Percentiles rank a stretch among this genome's conserved stretches.
phyloP scores from a whole-genome alignment of 2,888 invertebrate genomes.

The Horisme vitalbata region DNA sequence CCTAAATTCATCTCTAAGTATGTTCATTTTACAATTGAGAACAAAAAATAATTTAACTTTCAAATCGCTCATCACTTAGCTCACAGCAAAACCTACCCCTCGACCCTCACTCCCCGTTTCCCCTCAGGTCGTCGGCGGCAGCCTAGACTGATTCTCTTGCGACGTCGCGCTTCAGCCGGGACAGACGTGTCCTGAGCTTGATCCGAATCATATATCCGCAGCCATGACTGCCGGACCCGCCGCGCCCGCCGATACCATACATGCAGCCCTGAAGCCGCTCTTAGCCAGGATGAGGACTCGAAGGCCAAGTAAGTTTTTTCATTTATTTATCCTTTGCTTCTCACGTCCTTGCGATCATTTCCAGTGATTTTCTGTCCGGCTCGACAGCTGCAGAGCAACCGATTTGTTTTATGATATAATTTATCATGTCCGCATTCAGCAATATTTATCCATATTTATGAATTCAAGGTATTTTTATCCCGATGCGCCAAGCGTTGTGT shows the following conservation, averaged over 20 bases:
- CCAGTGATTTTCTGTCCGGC: not conserved
- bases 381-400: not conserved
- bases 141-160: constrained; percentile 4
- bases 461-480: too few species aligned
- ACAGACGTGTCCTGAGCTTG: constrained; percentile 4
- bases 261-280: not conserved
- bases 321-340: not conserved
- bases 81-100: constrained; percentile 8
- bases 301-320: not conserved
- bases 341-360: not conserved
- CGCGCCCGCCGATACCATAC: not conserved
- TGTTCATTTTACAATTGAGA: too few species aligned
- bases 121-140: not conserved
- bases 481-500: too few species aligned
- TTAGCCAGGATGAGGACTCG: not conserved
- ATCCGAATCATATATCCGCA: not conserved
- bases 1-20: too few species aligned
- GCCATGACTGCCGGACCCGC: not conserved
- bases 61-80: constrained; percentile 17
- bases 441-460: not conserved
- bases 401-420: too few species aligned
- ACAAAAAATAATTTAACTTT: not conserved
- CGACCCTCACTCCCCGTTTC: not conserved
- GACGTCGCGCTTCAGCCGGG: not conserved
- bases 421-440: too few species aligned